Base-by-base conservation (phyloP, 2,888 invertebrate species). In the Thecocarcelia acutangulata region DNA sequence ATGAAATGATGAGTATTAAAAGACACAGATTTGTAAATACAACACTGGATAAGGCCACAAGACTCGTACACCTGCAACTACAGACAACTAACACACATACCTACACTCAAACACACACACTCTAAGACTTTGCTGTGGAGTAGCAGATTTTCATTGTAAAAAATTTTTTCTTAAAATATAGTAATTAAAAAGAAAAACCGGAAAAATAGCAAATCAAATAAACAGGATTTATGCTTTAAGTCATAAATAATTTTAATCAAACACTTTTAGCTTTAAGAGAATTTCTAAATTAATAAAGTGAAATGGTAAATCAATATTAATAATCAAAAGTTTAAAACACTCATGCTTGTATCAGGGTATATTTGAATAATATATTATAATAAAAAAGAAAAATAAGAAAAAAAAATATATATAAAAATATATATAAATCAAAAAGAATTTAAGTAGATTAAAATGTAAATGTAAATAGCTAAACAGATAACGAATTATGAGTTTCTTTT, bases 261-360 rank as follows among this genome's bases (percentile, higher is more conserved):
- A 33, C 33, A 33, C 33, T 33, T 33, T 33, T 21, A 66, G 50
- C 8, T 46, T 21, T 52, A 12, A 44, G 17, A 33, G 24, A 12
- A 63, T 50, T 13, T 58, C 12, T 58, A 33, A 11, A 52, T 21
- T 40, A 37, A 61, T 40, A 11, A 50, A 21, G 44, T 52, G 11
- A n/a, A 12, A 42, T 28, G 52, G 15, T 33, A 13, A 59, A 52
- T 68, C 37, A 58, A 52, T 73, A 64, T 75, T 66, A 52, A 52
- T 81, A 82, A 82, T 82, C 81, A 77, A 82, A 82, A 82, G 81
- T 77, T 82, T 52, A 74, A 74, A 82, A 82, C 81, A 77, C 63
- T 82, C 74, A 64, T 82, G 69, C 64, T 74, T 74, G 74, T 78
- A 82, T 82, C 81, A 82, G 81, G 81, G 81, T 82, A 82, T 78